Conservation (phyloP, 2,113 vertebrate species). For the Tachuris rubrigastra region DNA sequence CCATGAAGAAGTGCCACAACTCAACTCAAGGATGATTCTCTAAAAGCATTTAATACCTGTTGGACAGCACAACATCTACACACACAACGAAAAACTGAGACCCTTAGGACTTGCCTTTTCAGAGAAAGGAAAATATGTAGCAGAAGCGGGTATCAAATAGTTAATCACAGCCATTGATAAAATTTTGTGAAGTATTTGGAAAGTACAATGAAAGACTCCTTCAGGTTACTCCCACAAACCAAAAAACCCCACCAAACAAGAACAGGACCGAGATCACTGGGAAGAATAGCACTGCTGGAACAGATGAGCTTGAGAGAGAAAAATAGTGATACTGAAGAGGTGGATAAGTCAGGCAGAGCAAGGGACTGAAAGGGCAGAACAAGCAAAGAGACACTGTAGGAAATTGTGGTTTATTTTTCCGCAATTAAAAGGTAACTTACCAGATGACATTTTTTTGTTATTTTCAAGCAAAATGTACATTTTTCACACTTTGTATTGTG, state of each 20-base stretch:
- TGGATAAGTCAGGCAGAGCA: background rate
- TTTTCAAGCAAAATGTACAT: background rate
- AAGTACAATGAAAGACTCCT: background rate
- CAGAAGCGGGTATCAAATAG: background rate
- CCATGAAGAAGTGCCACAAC: background rate
- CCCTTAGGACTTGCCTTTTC: background rate
- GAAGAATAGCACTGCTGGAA: background rate
- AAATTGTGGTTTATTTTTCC: background rate
- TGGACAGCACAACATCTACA: background rate
- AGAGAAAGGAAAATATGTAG: background rate
- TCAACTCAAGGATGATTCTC: background rate
- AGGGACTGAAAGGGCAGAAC: background rate
- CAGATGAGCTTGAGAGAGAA: background rate
- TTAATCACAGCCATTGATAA: background rate
- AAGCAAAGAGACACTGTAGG: background rate
- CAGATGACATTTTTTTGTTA: background rate
- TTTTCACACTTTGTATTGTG: background rate
- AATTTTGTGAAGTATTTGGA: background rate
- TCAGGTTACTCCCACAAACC: background rate
- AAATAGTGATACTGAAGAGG: background rate
- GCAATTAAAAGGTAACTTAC: background rate
- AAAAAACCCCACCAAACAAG: background rate
- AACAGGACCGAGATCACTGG: background rate
- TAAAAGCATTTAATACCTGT: fast-evolving
- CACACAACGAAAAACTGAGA: background rate